Evolutionary conservation across 2,113 vertebrate species (phyloP).

Genomic region (Chlorocebus sabaeus): DNA sequence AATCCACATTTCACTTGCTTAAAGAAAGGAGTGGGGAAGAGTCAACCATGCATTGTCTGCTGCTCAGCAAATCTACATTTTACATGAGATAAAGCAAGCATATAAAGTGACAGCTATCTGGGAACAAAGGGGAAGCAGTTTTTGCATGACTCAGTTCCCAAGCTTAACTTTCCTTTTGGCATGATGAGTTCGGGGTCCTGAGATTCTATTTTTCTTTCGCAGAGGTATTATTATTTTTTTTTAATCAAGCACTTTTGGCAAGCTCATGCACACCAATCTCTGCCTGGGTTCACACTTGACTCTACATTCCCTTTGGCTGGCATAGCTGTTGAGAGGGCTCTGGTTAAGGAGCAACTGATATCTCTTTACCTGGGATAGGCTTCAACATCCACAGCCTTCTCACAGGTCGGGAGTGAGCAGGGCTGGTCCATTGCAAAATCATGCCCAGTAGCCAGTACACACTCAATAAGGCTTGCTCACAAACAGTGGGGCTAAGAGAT

Average conservation of each 20-base stretch:
- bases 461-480: background rate
- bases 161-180: too few relatives aligned
- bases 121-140: too few relatives aligned
- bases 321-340: background rate
- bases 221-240: too few relatives aligned
- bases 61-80: too few relatives aligned
- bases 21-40: too few relatives aligned
- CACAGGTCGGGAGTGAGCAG: background rate
- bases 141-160: too few relatives aligned
- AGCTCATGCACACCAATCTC: background rate
- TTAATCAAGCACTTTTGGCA: background rate
- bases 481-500: background rate
- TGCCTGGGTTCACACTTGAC: background rate
- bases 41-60: too few relatives aligned
- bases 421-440: background rate
- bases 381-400: background rate
- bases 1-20: too few relatives aligned
- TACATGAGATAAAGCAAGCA: too few relatives aligned
- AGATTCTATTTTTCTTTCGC: too few relatives aligned
- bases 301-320: background rate
- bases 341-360: background rate
- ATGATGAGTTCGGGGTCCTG: too few relatives aligned
- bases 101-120: too few relatives aligned
- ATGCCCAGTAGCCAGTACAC: background rate
- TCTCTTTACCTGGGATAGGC: accelerated